Conservation (phyloP, 2,797 vertebrate species). For the Paguma larvata region DNA sequence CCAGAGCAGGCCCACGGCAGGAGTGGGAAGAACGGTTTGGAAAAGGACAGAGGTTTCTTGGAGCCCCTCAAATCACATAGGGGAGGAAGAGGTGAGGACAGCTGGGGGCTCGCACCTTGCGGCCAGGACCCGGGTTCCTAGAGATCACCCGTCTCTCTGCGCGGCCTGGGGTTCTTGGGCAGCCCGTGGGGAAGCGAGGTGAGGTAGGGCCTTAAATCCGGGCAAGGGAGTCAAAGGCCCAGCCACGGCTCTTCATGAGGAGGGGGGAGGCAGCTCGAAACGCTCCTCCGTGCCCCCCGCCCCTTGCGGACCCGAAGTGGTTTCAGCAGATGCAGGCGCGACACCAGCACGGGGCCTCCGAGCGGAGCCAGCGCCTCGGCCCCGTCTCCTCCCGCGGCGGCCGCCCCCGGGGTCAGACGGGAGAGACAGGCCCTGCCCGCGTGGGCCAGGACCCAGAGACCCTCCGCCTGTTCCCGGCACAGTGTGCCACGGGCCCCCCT, state of each 20-base stretch:
- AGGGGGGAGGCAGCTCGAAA: neutral
- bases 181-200: no score
- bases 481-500: neutral
- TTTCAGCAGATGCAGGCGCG: neutral
- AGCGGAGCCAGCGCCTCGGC: accelerated
- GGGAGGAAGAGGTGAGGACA: neutral
- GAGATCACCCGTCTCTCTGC: neutral
- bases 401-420: neutral
- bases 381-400: accelerated
- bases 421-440: accelerated
- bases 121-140: accelerated
- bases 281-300: neutral
- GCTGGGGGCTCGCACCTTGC: no score
- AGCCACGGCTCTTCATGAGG: neutral
- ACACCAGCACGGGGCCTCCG: neutral
- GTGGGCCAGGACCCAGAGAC: neutral
- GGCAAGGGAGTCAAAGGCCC: neutral
- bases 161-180: neutral
- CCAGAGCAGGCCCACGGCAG: neutral
- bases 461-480: neutral
- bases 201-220: neutral
- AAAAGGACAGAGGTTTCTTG: neutral
- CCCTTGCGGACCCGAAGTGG: neutral
- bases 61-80: neutral
- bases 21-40: neutral